These are phyloP conservation scores for Uropetala carovei DNA, from an alignment of 2,888 invertebrate species.

Conservation along the genomic window DNA sequence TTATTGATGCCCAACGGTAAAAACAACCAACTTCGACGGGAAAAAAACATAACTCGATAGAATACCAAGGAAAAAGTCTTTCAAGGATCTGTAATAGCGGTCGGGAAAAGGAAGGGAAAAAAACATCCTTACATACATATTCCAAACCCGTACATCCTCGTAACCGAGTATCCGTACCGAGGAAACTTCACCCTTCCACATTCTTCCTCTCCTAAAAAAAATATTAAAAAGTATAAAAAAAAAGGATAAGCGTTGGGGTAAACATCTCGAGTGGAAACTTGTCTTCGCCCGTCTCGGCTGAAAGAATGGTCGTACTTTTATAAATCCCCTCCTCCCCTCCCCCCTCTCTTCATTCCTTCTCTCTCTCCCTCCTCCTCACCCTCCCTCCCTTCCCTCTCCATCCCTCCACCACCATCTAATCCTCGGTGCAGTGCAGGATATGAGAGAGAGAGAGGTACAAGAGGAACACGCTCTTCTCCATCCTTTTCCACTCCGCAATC, in stretches of 20 bases:
- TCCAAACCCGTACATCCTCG: neutral
- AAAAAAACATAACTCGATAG: neutral
- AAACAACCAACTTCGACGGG: neutral
- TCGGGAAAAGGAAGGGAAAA: neutral
- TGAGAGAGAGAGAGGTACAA: too few relatives aligned
- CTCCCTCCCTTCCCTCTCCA: too few relatives aligned
- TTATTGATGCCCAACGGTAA: too few relatives aligned
- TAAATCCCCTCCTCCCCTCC: neutral
- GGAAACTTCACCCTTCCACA: neutral
- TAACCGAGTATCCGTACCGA: neutral
- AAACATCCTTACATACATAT: neutral
- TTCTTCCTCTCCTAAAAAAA: neutral
- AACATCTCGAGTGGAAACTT: constrained; percentile 21
- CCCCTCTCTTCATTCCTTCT: neutral
- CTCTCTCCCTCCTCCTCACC: too few relatives aligned
- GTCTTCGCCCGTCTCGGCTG: neutral
- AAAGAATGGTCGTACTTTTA: too few relatives aligned
- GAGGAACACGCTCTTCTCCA: too few relatives aligned
- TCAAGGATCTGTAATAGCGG: neutral
- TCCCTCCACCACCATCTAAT: too few relatives aligned
- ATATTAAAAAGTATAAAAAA: neutral
- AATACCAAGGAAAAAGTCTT: neutral
- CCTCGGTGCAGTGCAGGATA: too few relatives aligned
- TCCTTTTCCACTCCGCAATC: too few relatives aligned
- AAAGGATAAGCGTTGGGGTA: neutral